Percentiles rank a stretch among this genome's conserved stretches.
phyloP scores from a whole-genome alignment of 2,797 vertebrate genomes.

The Columba guinea region DNA sequence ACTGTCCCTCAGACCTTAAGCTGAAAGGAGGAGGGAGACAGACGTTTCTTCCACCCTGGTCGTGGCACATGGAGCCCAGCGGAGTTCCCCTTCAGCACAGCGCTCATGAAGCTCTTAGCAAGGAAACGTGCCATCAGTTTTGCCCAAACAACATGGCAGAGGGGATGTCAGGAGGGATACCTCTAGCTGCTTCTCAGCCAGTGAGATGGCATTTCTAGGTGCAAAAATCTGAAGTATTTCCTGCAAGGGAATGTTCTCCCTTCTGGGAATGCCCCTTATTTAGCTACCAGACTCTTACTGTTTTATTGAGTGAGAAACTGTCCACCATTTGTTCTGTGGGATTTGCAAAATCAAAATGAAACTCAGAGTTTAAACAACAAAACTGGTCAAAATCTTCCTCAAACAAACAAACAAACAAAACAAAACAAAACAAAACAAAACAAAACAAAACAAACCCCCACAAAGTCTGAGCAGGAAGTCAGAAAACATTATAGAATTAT shows the following conservation, averaged over 20 bases:
- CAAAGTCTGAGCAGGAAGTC: not conserved
- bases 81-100: not conserved
- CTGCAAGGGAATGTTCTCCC: not conserved
- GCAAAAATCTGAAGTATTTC: not conserved
- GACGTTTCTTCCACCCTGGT: not conserved
- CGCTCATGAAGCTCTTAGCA: not conserved
- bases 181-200: not conserved
- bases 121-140: not conserved
- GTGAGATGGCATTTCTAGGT: not conserved
- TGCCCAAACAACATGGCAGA: not conserved
- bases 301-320: not conserved
- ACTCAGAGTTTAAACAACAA: not conserved
- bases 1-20: not conserved
- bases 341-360: not conserved
- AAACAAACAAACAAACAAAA: not conserved
- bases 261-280: not conserved
- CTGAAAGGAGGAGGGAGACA: not conserved
- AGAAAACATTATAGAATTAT: not conserved
- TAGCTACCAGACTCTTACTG: not conserved
- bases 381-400: not conserved
- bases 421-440: no score
- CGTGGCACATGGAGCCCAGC: fast-evolving
- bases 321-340: not conserved
- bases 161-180: not conserved
- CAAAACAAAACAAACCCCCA: no score